phyloP scores from a whole-genome alignment of 1,140 invertebrate species.

The Drosophila subobscura region DNA sequence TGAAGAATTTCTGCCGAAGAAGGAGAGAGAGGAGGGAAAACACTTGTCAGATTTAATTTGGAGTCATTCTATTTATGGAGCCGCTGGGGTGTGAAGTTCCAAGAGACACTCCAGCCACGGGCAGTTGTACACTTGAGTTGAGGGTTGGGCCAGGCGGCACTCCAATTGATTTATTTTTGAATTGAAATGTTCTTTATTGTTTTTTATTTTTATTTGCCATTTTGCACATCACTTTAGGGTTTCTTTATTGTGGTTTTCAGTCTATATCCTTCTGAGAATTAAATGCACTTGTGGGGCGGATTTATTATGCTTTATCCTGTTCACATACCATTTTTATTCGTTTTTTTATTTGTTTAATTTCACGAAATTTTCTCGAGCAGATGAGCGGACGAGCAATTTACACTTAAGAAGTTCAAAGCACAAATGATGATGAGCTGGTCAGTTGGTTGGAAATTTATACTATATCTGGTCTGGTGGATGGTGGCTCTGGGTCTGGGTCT shows the following conservation, averaged over 20 bases:
- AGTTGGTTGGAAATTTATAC: constrained; percentile 81
- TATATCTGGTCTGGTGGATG: constrained; percentile 57
- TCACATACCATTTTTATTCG: constrained; percentile 70
- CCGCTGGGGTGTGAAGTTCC: constrained; percentile 36
- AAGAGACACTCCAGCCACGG: constrained; percentile 55
- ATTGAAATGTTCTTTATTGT: not conserved
- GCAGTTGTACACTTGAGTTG: constrained; percentile 33
- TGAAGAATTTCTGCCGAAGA: constrained; percentile 70
- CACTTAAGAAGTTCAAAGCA: constrained; percentile 83
- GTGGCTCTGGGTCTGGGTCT: not conserved
- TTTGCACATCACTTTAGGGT: constrained; percentile 24
- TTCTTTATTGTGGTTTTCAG: not conserved
- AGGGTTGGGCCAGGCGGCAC: constrained; percentile 23
- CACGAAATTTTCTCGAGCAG: constrained; percentile 71
- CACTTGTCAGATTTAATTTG: constrained; percentile 1
- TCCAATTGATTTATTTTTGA: constrained; percentile 27
- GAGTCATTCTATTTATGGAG: constrained; percentile 17
- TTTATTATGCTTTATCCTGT: constrained; percentile 40
- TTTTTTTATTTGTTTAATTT: constrained; percentile 19
- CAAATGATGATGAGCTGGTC: constrained; percentile 82
- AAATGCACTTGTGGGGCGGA: constrained; percentile 15
- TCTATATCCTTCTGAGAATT: constrained; percentile 28
- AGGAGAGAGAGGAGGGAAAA: constrained; percentile 30
- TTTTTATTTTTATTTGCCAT: constrained; percentile 1
- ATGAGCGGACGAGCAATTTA: constrained; percentile 74